A percentile compares a stretch with the other conserved stretches of the same genome.
phyloP scores from a whole-genome alignment of 2,113 vertebrate genomes.

The Tinamus guttatus region DNA sequence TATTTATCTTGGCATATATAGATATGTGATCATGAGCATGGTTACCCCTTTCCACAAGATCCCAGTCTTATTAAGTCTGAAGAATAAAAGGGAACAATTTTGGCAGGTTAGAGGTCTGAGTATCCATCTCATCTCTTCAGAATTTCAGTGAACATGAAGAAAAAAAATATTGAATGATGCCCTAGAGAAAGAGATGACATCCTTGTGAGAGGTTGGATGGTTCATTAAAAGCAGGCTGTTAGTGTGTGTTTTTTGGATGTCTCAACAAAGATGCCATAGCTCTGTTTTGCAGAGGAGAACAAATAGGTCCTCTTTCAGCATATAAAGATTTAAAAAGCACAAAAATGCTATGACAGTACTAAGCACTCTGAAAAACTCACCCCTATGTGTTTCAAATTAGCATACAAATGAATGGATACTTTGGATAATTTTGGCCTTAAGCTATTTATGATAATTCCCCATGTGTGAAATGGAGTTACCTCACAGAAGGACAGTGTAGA shows the following conservation, averaged over 20 bases:
- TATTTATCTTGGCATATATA: background rate
- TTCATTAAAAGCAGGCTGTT: background rate
- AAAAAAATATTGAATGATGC: background rate
- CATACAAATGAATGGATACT: background rate
- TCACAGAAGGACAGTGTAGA: background rate
- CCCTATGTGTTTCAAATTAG: background rate
- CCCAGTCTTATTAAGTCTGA: background rate
- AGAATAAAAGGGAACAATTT: background rate
- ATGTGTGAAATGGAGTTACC: constrained; percentile 17
- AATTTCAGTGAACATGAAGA: background rate
- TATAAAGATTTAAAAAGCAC: background rate
- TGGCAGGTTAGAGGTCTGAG: background rate
- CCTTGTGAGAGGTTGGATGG: background rate
- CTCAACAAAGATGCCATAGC: background rate
- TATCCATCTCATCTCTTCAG: background rate
- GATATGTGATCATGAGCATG: background rate
- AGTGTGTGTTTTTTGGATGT: background rate
- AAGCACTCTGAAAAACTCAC: background rate
- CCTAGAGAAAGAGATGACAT: background rate
- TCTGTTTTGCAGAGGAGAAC: background rate
- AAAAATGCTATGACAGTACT: background rate
- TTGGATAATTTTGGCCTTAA: constrained; percentile 2
- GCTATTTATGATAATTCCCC: background rate
- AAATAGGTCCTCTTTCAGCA: background rate
- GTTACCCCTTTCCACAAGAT: background rate